Evolutionary conservation across 2,113 vertebrate genomes (phyloP), one percentile per base, ranked within the genome.

Genomic region (Calypte anna): DNA sequence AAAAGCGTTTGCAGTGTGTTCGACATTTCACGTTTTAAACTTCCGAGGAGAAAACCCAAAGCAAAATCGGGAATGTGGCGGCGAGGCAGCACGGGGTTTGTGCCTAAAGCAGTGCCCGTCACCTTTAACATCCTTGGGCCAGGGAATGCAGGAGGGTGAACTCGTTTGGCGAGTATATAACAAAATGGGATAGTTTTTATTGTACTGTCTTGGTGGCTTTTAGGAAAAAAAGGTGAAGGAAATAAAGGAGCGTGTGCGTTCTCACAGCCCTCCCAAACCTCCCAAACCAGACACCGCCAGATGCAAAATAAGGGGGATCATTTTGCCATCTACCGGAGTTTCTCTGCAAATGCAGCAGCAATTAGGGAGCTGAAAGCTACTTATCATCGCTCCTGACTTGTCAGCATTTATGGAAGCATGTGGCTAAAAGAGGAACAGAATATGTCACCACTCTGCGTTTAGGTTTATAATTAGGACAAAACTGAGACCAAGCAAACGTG

Each of bases 381-480:
- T 69, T 78, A 73, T 94, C 90, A 48, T 14, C 28, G 94, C 92
- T 88, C 90, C 87, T 82, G 87, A 19, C 93, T 57, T 76, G 94
- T 91, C 96, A 92, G 77, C 69, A 19, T 90, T 96, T 94, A 87
- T 97, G 94, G 94, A 92, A 95, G 72, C 54, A 15, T 85, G 91
- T 67, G 97, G 94, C 96, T 96, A 88, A 94, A 94, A 96, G 88
- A 90, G 92, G 96, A 97, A 90, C 18, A 94, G 85, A 91, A 85
- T 87, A 96, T 97, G 96, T 97, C 94, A 94, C 57, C 83, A 40
- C 93, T 87, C 81, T 93, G 96, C 94, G 7, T 94, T 91, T 91
- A 82, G 67, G 89, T 96, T 97, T 98, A 97, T 98, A 97, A 97
- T 98, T 98, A 97, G 97, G 97, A 96, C 92, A 89, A 94, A 97